Evolutionary conservation across 2,113 vertebrate species (phyloP).

Genomic region (Sander lucioperca): DNA sequence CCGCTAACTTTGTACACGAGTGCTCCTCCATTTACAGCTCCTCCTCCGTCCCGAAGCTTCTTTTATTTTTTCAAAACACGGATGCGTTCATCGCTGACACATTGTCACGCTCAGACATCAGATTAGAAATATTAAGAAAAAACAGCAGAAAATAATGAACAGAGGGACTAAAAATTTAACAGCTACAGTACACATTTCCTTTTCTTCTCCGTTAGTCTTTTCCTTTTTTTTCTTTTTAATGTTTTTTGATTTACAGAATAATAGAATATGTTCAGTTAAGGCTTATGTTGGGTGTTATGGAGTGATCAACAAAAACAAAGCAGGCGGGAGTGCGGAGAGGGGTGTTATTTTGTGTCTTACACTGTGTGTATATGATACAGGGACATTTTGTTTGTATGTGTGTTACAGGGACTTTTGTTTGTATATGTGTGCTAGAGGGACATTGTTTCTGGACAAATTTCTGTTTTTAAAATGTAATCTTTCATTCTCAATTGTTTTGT

Average conservation of each 20-base stretch:
- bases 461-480: background rate
- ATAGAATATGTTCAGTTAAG: constrained; percentile 83
- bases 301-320: constrained; percentile 52
- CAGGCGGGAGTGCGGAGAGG: background rate
- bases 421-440: background rate
- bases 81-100: constrained; percentile 61
- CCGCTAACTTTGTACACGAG: constrained; percentile 75
- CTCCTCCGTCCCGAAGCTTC: constrained; percentile 19
- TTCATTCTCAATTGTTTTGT: background rate
- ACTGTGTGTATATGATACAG: background rate
- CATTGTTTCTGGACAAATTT: background rate
- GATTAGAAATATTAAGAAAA: constrained; percentile 78
- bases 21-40: constrained; percentile 39
- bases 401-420: background rate
- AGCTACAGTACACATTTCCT: constrained; percentile 78
- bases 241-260: constrained; percentile 73
- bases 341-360: background rate
- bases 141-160: constrained; percentile 74
- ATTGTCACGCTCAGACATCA: constrained; percentile 71
- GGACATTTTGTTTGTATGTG: background rate
- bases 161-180: constrained; percentile 74
- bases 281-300: constrained; percentile 79
- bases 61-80: constrained; percentile 59
- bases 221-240: constrained; percentile 36
- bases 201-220: constrained; percentile 57